Evolutionary conservation across 1,140 invertebrate species (phyloP).

Genomic region (Solenopsis invicta): DNA sequence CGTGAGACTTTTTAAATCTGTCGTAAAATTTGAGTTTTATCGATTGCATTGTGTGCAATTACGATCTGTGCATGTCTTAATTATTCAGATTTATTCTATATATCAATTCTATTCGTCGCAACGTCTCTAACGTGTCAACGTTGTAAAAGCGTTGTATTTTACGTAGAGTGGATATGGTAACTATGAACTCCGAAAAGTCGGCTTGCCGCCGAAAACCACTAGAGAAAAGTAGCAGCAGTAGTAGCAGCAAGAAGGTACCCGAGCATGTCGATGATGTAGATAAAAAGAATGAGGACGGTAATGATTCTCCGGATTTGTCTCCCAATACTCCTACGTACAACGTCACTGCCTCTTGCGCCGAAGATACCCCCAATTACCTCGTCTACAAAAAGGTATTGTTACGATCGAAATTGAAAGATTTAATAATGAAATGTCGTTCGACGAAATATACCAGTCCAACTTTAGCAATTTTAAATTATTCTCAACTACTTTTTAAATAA

Average conservation of each 20-base stretch:
- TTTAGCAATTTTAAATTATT: conserved; percentile 16
- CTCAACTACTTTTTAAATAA: not conserved
- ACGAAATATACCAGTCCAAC: not conserved
- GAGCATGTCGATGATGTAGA: conserved; percentile 21
- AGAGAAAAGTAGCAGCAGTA: conserved; percentile 79
- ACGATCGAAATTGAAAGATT: not conserved
- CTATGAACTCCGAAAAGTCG: conserved; percentile 86
- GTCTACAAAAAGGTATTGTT: conserved; percentile 83
- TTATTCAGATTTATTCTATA: not conserved
- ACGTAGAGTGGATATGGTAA: conserved; percentile 84
- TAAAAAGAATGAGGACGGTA: conserved; percentile 67
- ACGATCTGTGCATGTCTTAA: not conserved
- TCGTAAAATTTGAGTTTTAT: not conserved
- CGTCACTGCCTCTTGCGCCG: conserved; percentile 81
- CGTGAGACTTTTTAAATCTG: not conserved
- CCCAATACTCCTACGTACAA: conserved; percentile 76
- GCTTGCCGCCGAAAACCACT: conserved; percentile 82
- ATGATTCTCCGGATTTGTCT: conserved; percentile 72
- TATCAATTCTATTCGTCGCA: not conserved
- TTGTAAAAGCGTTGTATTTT: conserved; percentile 64
- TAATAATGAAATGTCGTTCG: not conserved
- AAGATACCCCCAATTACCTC: conserved; percentile 84
- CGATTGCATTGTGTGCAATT: not conserved
- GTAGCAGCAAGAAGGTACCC: conserved; percentile 70
- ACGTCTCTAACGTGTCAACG: not conserved